Base-by-base conservation (phyloP, 2,888 invertebrate species). In the Rhingia rostrata region DNA sequence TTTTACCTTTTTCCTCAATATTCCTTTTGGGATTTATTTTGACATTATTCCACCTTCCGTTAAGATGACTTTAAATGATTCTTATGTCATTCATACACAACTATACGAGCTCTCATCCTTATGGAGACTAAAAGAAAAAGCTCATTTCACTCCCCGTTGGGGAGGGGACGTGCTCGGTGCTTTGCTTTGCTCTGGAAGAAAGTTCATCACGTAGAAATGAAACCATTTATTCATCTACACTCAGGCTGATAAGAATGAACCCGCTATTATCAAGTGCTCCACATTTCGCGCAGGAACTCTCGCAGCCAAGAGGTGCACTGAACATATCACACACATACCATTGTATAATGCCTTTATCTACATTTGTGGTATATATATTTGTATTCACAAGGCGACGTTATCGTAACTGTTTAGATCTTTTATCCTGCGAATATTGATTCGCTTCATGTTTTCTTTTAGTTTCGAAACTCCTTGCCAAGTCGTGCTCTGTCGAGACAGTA, bases 161-260 rank as follows among this genome's bases (percentile, higher is more conserved):
- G 53, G 61, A 61, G 60, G 75, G 67, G 75, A 22, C 22, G 2
- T 22, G 22, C 1, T 22, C 22, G 22, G 22, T 22, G 22, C 22
- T 22, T 22, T 22, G 49, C 67, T 60, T 39, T 14, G 43, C 66
- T 67, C 56, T 45, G 1, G 6, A 32, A 4, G 2, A 33, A 7
- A 2, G 47, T 61, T 61, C 77, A 67, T 54, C 47, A 9, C 54
- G 47, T 49, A 70, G 69, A 70, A 69, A 69, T n/a, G 14, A 9
- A 12, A 9, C 45, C 47, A 33, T 70, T 78, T 63, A 78, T 63
- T 63, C 70, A 33, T 30, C 5, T 49, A 33, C 22, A 35, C 35
- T 70, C 14, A 63, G 70, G 69, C 61, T 78, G 77, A 78, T 78
- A 78, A 78, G 69, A 51, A 78, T 78, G 77, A 78, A 78, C 10